phyloP scores from a whole-genome alignment of 2,888 invertebrate species.

The Pheosia gnoma region DNA sequence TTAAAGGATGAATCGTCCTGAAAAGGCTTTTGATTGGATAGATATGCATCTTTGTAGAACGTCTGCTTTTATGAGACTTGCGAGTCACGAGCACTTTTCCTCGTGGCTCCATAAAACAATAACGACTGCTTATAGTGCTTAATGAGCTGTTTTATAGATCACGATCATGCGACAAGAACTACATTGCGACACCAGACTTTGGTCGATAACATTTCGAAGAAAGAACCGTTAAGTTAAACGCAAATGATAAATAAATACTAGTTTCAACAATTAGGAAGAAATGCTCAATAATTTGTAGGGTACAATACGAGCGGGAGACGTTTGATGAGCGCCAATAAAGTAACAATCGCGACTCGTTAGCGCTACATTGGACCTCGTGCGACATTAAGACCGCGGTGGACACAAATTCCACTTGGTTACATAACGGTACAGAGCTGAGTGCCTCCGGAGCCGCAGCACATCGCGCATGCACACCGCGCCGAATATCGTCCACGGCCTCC shows the following conservation, averaged over 20 bases:
- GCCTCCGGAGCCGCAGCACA: conserved; percentile 6
- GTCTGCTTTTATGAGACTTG: not conserved
- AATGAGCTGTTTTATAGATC: not conserved
- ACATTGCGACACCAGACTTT: not conserved
- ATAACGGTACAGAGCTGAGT: conserved; percentile 5
- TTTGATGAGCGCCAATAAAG: conserved; percentile 37
- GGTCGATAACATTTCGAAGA: not conserved
- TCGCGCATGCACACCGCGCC: conserved; percentile 10
- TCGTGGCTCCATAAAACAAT: conserved; percentile 1
- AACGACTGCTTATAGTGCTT: not conserved
- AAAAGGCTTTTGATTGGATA: too few species aligned
- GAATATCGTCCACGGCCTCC: conserved; percentile 27
- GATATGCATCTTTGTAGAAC: too few species aligned
- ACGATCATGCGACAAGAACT: not conserved
- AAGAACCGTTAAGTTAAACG: not conserved
- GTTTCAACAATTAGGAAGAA: conserved; percentile 24
- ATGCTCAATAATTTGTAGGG: conserved; percentile 24
- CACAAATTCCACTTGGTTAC: conserved; percentile 6
- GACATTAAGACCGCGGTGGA: conserved; percentile 28
- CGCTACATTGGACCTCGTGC: conserved; percentile 24
- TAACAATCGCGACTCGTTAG: conserved; percentile 39
- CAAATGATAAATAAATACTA: not conserved
- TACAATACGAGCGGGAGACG: conserved; percentile 17
- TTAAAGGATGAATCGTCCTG: too few species aligned
- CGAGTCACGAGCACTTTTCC: not conserved